Percentiles rank a stretch among this genome's conserved stretches.
phyloP scores from a whole-genome alignment of 2,113 vertebrate genomes.

The Dromiciops gliroides region DNA sequence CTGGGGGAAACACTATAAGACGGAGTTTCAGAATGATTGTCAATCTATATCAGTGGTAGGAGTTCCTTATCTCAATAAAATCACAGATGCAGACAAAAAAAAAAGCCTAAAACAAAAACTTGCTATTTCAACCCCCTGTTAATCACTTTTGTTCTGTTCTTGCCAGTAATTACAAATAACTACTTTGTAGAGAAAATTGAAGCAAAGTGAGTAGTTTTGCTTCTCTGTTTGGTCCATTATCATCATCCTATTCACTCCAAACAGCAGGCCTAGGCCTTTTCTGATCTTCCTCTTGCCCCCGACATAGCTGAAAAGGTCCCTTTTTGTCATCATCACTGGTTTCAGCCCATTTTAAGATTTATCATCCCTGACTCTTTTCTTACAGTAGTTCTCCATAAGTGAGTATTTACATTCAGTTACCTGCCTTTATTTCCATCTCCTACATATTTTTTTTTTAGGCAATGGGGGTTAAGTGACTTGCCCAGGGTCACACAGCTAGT shows the following conservation, averaged over 20 bases:
- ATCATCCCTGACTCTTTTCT: neutral
- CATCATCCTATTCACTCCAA: neutral
- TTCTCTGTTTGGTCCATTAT: neutral
- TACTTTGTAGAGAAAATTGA: neutral
- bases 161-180: neutral
- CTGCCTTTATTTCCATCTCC: neutral
- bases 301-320: neutral
- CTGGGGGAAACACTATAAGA: neutral
- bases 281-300: neutral
- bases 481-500: no score
- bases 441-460: neutral
- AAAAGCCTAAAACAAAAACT: neutral
- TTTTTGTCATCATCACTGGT: neutral
- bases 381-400: neutral
- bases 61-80: neutral
- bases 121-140: neutral
- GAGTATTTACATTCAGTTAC: neutral
- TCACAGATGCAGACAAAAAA: neutral
- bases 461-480: no score
- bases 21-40: neutral
- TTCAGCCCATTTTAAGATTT: neutral
- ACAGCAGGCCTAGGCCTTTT: neutral
- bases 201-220: neutral
- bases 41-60: neutral
- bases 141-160: neutral